Evolutionary conservation across 2,113 vertebrate species (phyloP).

Genomic region (Solea senegalensis): DNA sequence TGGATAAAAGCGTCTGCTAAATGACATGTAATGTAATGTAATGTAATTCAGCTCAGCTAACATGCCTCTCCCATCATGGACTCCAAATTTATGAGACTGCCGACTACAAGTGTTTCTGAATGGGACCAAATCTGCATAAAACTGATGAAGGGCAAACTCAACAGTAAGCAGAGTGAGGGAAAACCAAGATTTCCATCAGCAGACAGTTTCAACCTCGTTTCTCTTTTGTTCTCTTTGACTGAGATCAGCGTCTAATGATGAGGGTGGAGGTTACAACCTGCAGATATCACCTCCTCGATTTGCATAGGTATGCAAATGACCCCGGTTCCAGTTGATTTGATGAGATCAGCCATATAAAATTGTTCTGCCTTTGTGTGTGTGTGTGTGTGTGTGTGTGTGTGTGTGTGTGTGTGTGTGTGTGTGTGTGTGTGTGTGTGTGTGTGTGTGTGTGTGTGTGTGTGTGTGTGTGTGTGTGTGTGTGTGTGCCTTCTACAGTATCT

Average conservation of each 20-base stretch:
- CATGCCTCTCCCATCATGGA: slow-evolving; percentile 23
- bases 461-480: slow-evolving; percentile 25
- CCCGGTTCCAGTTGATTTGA: slow-evolving; percentile 53
- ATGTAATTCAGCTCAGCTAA: slow-evolving; percentile 24
- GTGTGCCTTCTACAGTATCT: slow-evolving; percentile 43
- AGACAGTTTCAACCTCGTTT: slow-evolving; percentile 21
- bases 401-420: slow-evolving; percentile 14
- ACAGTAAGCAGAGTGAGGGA: slow-evolving; percentile 3
- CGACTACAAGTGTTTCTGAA: slow-evolving; percentile 26
- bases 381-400: slow-evolving; percentile 27
- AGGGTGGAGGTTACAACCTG: slow-evolving; percentile 41
- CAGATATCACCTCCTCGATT: slow-evolving; percentile 63
- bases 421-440: slow-evolving; percentile 25
- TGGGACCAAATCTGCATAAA: slow-evolving; percentile 60
- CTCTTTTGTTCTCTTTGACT: slow-evolving; percentile 62
- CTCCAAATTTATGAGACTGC: slow-evolving; percentile 40
- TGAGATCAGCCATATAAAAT: slow-evolving; percentile 52
- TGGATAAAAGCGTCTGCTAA: too few species aligned
- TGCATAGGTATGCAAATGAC: slow-evolving; percentile 82
- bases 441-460: slow-evolving; percentile 24
- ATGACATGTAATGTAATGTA: too few species aligned
- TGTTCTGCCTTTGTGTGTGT: slow-evolving; percentile 9
- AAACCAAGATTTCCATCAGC: slow-evolving; percentile 53
- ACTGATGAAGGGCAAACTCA: too few species aligned
- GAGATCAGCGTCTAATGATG: slow-evolving; percentile 62